Evolutionary conservation across 2,797 vertebrate species (phyloP).

Genomic region (Gadopsis marmoratus): DNA sequence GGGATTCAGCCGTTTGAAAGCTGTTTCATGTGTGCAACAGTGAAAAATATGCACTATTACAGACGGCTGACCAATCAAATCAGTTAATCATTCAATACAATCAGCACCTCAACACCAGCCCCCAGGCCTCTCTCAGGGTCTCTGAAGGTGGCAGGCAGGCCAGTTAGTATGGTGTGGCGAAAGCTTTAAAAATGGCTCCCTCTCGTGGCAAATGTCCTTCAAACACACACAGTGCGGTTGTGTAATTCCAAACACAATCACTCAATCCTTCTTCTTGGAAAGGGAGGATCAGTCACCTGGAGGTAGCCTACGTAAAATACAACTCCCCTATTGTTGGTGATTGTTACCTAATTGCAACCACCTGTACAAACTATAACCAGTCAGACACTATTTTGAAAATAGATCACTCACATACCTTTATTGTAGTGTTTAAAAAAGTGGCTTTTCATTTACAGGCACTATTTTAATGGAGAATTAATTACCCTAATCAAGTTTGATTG

Average conservation of each 20-base stretch:
- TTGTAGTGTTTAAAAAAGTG: neutral
- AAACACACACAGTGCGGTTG: neutral
- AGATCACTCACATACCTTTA: neutral
- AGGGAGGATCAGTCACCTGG: neutral
- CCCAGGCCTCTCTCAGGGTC: neutral
- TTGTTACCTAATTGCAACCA: neutral
- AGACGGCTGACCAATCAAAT: neutral
- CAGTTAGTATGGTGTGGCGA: neutral
- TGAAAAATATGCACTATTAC: neutral
- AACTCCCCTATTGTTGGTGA: neutral
- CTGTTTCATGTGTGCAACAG: neutral
- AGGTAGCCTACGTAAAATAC: neutral
- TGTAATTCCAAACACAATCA: neutral
- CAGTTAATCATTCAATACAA: conserved; percentile 9
- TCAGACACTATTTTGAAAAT: neutral
- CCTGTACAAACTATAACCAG: neutral
- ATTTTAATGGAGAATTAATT: neutral
- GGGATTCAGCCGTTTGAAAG: neutral
- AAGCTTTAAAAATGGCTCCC: conserved; percentile 56
- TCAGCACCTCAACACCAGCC: neutral
- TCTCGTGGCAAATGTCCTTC: conserved; percentile 57
- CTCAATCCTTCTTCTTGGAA: neutral
- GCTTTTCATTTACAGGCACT: neutral
- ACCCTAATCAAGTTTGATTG: neutral
- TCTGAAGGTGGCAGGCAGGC: neutral